A percentile compares a stretch with the other conserved stretches of the same genome.
Conservation (phyloP, 1,140 invertebrate genomes). For the Trachymyrmex septentrionalis region DNA sequence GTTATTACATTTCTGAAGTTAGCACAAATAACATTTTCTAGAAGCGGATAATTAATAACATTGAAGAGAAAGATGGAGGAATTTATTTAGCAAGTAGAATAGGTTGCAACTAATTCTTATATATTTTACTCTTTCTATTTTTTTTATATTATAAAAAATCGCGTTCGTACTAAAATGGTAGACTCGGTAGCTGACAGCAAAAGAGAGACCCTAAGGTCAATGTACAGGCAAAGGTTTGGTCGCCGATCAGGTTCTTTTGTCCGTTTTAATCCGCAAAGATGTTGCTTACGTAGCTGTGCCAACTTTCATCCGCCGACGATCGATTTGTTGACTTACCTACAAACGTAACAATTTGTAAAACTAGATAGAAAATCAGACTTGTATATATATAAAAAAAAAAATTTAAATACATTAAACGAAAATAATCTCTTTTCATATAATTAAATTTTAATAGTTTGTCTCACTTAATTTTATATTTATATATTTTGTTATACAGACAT, state of each 20-base stretch:
- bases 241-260: conserved; percentile 63
- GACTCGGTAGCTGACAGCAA: conserved; percentile 26
- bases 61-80: not conserved
- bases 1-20: not conserved
- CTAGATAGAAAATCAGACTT: not conserved
- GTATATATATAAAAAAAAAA: not conserved
- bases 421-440: not conserved
- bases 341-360: not conserved
- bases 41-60: not conserved
- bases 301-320: conserved; percentile 69
- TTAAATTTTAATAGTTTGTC: not conserved
- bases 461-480: not conserved
- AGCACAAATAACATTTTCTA: not conserved
- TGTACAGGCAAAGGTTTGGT: conserved; percentile 38
- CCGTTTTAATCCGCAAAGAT: conserved; percentile 63
- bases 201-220: conserved; percentile 38
- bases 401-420: not conserved
- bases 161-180: not conserved
- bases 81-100: not conserved
- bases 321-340: conserved; percentile 35
- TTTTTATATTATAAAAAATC: conserved; percentile 19
- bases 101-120: not conserved
- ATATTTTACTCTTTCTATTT: not conserved
- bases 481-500: not conserved
- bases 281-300: conserved; percentile 78